Percentiles rank a stretch among this genome's conserved stretches.
phyloP scores from a whole-genome alignment of 2,888 invertebrate species.

The Dicyrtomina minuta region DNA sequence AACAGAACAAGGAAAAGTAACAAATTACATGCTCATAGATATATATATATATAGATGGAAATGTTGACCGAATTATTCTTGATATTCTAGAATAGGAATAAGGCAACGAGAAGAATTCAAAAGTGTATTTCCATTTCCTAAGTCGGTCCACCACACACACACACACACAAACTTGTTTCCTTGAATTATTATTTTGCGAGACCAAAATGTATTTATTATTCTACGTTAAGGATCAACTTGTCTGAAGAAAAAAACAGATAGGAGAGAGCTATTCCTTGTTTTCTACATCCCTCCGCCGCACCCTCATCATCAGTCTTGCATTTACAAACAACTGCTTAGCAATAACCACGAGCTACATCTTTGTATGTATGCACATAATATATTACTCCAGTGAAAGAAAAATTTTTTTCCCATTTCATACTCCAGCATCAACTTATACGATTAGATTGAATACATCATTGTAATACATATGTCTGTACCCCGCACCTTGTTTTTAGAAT shows the following conservation, averaged over 20 bases:
- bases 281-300: background rate
- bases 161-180: background rate
- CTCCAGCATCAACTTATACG: background rate
- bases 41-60: background rate
- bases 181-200: constrained; percentile 17
- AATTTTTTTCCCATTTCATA: background rate
- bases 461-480: too few relatives aligned
- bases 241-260: constrained; percentile 19
- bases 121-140: background rate
- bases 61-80: too few relatives aligned
- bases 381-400: background rate
- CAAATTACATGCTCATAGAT: constrained; percentile 33
- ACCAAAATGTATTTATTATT: constrained; percentile 22
- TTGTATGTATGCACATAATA: background rate
- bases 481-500: too few relatives aligned
- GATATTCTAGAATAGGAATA: too few relatives aligned
- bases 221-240: constrained; percentile 23
- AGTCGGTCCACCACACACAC: constrained; percentile 5
- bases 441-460: constrained; percentile 7
- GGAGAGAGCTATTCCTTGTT: background rate
- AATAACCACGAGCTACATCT: too few relatives aligned
- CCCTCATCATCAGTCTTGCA: background rate
- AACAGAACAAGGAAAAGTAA: constrained; percentile 44
- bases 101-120: background rate
- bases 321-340: background rate